These are phyloP conservation scores for Pterostichus madidus DNA, from an alignment of 2,888 invertebrate species.

Conservation along the genomic window DNA sequence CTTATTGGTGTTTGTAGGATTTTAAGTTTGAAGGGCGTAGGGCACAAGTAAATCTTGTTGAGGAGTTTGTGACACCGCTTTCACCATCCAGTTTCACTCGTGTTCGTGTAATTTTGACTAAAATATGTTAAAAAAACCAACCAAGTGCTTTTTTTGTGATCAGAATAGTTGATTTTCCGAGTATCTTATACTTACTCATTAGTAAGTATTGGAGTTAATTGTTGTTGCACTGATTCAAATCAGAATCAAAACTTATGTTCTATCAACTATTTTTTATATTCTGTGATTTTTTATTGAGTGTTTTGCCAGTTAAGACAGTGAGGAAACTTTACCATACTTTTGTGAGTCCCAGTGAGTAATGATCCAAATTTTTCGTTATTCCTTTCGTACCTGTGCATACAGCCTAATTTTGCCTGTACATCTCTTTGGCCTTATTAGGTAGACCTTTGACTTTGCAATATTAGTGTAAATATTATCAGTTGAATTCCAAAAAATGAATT, in stretches of 20 bases:
- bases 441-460: conserved; percentile 73
- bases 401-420: conserved; percentile 73
- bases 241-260: conserved; percentile 48
- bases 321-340: conserved; percentile 27
- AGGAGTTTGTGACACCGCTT: conserved; percentile 61
- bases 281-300: conserved; percentile 13
- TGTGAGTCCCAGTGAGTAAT: conserved; percentile 48
- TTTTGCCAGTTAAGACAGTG: conserved; percentile 2
- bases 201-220: conserved; percentile 29
- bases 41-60: conserved; percentile 50
- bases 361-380: conserved; percentile 50
- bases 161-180: conserved; percentile 20
- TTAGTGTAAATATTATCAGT: conserved; percentile 62
- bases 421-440: conserved; percentile 75
- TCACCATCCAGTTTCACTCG: conserved; percentile 64
- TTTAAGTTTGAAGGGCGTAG: conserved; percentile 56
- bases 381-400: conserved; percentile 69
- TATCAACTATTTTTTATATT: conserved; percentile 39
- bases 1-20: conserved; percentile 46
- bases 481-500: conserved; percentile 44
- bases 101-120: conserved; percentile 65
- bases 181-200: conserved; percentile 6
- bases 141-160: conserved; percentile 46
- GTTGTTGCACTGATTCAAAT: conserved; percentile 16
- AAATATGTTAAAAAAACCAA: conserved; percentile 59